These are phyloP conservation scores for Artibeus jamaicensis DNA, from an alignment of 2,797 vertebrate genomes.

Conservation along the genomic window DNA sequence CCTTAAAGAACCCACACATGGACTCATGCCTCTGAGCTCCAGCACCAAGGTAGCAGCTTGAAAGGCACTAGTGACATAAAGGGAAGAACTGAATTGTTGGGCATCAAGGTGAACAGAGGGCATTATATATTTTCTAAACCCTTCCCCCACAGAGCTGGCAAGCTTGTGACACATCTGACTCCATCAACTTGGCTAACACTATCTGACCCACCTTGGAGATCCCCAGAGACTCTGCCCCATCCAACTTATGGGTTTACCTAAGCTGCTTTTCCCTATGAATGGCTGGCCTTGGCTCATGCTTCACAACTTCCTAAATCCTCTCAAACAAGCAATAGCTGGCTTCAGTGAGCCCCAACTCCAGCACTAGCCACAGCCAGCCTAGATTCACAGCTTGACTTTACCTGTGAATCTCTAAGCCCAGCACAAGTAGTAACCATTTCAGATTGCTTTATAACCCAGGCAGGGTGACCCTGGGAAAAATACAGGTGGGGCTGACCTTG, in stretches of 20 bases:
- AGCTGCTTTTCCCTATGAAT: no score
- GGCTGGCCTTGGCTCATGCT: no score
- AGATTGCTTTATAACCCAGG: background rate
- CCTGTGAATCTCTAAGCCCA: background rate
- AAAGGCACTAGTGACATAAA: background rate
- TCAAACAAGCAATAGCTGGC: no score
- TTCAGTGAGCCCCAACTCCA: no score
- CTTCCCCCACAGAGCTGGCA: background rate
- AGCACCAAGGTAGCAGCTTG: background rate
- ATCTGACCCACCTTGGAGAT: background rate
- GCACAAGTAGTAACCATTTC: background rate
- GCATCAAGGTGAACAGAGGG: background rate
- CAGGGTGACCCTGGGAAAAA: background rate
- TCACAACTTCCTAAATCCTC: no score
- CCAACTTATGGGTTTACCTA: no score
- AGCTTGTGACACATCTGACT: background rate
- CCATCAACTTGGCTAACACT: background rate
- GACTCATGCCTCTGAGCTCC: background rate
- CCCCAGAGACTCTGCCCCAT: no score
- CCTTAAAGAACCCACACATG: background rate
- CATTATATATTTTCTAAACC: background rate
- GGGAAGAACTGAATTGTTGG: background rate
- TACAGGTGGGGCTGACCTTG: background rate
- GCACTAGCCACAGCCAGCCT: background rate
- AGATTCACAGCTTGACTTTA: background rate